These are phyloP conservation scores for Tenrec ecaudatus DNA, from an alignment of 2,113 vertebrate species.

Conservation along the genomic window DNA sequence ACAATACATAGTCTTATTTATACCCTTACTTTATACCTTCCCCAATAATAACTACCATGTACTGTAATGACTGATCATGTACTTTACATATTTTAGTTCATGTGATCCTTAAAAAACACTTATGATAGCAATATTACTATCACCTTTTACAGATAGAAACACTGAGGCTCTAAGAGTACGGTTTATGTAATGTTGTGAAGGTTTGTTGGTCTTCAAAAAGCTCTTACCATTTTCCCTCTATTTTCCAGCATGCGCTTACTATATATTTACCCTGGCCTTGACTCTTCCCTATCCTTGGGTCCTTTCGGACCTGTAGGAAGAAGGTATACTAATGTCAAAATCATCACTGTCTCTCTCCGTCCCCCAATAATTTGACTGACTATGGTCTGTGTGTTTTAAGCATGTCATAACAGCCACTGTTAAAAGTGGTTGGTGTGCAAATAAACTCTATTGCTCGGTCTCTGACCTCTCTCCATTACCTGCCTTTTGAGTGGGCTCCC, in stretches of 20 bases:
- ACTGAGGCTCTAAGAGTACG: slow-evolving; percentile 25
- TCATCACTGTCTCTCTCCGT: neutral
- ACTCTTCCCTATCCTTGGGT: neutral
- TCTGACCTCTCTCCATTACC: slow-evolving; percentile 19
- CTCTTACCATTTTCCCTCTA: neutral
- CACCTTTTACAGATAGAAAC: slow-evolving; percentile 45
- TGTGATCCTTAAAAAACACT: neutral
- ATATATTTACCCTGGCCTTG: neutral
- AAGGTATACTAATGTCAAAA: slow-evolving; percentile 47
- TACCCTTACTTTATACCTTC: slow-evolving; percentile 6
- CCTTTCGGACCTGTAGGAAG: neutral
- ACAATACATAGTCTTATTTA: neutral
- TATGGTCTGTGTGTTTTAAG: slow-evolving; percentile 20
- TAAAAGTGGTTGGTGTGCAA: slow-evolving; percentile 54
- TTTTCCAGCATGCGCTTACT: neutral
- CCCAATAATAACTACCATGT: neutral
- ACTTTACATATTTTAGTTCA: slow-evolving; percentile 21
- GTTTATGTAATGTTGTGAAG: neutral
- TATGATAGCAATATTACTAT: neutral
- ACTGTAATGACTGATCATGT: neutral
- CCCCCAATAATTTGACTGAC: neutral
- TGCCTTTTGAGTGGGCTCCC: slow-evolving; percentile 57
- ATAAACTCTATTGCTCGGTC: slow-evolving; percentile 58
- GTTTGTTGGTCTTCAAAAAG: neutral
- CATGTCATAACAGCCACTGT: slow-evolving; percentile 23